Evolutionary conservation across 2,797 vertebrate genomes (phyloP).

Genomic region (Falco columbarius): DNA sequence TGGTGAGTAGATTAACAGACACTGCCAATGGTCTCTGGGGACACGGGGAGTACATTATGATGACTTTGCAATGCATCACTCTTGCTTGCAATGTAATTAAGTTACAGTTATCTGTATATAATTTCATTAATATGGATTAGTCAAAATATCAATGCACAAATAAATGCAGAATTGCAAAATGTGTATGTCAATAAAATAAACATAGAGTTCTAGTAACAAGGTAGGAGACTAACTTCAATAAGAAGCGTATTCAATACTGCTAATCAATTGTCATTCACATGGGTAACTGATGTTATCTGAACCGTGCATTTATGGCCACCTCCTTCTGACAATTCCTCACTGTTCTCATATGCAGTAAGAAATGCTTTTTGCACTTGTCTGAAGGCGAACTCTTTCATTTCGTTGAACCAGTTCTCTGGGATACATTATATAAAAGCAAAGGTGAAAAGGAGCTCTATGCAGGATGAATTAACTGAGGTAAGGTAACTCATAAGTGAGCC

Average conservation of each 20-base stretch:
- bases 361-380: neutral
- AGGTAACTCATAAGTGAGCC: neutral
- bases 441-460: neutral
- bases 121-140: slow-evolving; percentile 62
- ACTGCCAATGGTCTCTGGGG: slow-evolving; percentile 30
- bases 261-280: neutral
- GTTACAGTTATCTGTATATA: slow-evolving; percentile 40
- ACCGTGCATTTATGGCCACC: neutral
- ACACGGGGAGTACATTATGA: slow-evolving; percentile 58
- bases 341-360: neutral
- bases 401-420: neutral
- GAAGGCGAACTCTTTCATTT: neutral
- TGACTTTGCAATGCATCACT: slow-evolving; percentile 55
- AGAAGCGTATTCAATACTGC: neutral
- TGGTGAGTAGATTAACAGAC: slow-evolving; percentile 46
- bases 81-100: slow-evolving; percentile 46
- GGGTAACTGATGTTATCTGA: neutral
- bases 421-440: neutral
- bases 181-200: neutral
- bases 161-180: slow-evolving; percentile 58
- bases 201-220: neutral
- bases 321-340: neutral
- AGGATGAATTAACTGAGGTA: neutral
- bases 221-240: neutral
- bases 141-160: slow-evolving; percentile 18